phyloP scores from a whole-genome alignment of 2,113 vertebrate genomes.

The Sylvietta virens region DNA sequence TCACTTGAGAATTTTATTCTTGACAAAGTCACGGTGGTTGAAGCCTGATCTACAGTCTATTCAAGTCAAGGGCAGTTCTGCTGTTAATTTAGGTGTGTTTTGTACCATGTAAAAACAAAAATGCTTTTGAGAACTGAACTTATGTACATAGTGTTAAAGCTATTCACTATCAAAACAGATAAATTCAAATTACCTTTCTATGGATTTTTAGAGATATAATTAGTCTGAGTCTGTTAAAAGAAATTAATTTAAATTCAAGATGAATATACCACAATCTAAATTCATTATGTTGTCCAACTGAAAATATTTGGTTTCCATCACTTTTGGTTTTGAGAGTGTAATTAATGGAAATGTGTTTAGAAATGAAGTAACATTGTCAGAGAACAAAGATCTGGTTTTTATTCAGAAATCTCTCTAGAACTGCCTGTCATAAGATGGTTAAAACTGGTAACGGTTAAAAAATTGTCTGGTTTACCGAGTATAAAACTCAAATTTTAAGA shows the following conservation, averaged over 20 bases:
- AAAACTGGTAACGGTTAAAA: not conserved
- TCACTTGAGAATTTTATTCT: constrained; percentile 4
- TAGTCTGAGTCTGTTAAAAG: not conserved
- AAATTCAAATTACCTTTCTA: not conserved
- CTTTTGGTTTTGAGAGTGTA: not conserved
- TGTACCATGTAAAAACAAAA: not conserved
- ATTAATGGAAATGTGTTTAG: not conserved
- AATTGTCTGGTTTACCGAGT: not conserved
- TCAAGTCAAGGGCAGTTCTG: not conserved
- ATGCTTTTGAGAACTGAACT: not conserved
- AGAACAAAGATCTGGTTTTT: not conserved
- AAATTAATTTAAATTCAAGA: not conserved
- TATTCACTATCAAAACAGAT: not conserved
- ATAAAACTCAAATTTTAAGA: not conserved
- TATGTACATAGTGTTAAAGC: not conserved
- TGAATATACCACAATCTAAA: not conserved
- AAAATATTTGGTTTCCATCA: not conserved
- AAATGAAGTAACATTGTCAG: not conserved
- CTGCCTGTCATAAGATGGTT: not conserved
- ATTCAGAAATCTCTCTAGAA: not conserved
- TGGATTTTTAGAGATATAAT: not conserved
- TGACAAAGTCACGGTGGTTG: not conserved
- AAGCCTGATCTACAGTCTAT: not conserved
- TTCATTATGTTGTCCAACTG: not conserved
- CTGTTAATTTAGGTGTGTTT: not conserved